Base-by-base conservation (phyloP, 2,113 vertebrate genomes). In the Cygnus atratus region DNA sequence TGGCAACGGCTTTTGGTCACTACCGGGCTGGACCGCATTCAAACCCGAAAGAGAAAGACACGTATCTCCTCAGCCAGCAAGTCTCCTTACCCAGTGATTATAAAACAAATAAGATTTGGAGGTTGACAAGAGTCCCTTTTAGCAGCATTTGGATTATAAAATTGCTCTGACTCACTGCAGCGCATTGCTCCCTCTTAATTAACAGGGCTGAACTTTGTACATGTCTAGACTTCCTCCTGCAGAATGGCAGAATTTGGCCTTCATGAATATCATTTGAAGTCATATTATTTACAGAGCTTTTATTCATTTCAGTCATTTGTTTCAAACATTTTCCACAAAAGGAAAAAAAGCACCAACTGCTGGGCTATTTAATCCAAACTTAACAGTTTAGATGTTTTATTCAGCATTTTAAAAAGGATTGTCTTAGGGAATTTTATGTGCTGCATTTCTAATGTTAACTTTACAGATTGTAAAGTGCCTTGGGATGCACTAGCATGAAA, bases 361-460 rank as follows among this genome's bases (percentile, higher is more conserved):
- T 95, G 94, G 79, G 95, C 87, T 75, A 94, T 96, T 96, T 95
- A 96, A 95, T 95, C 95, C 94, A 96, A 96, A 97, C 81, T 93
- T 92, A 95, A 93, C 95, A 95, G 87, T 96, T 91, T 80, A 91
- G 91, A 97, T 95, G 93, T 96, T 96, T 96, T 95, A 96, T 96
- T 96, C 94, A 96, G 93, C 94, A 90, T 96, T 97, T 95, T 92
- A 71, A 88, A 96, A 97, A 94, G 86, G 77, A 92, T 73, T 95
- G 95, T 95, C 94, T 95, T 84, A 67, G 76, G 89, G 75, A 96
- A 95, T 96, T 95, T 95, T 95, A 95, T 84, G 91, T 68, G 84
- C 89, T 88, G 79, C 91, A 95, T 95, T 95, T 90, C 91, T 96
- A 89, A 93, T 86, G 95, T 93, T 94, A 97, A 94, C 96, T 95